Evolutionary conservation across 2,888 invertebrate species (phyloP).

Genomic region (Catocala nupta): DNA sequence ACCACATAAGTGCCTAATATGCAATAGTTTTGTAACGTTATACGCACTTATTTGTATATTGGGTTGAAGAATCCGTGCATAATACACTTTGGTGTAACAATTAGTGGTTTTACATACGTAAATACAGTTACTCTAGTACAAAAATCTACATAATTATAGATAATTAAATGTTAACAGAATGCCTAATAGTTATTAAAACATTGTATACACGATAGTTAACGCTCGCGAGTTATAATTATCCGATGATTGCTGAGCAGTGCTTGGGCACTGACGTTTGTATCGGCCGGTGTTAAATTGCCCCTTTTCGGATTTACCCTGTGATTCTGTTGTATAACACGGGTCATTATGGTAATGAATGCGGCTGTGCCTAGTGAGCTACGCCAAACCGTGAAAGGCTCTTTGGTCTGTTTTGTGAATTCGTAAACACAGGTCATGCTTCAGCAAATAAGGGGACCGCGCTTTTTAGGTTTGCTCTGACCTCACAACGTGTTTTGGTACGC

Average conservation of each 20-base stretch:
- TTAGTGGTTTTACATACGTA: constrained; percentile 6
- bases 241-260: constrained; percentile 47
- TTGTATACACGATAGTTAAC: constrained; percentile 59
- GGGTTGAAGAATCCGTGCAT: not conserved
- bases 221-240: constrained; percentile 61
- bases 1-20: constrained; percentile 28
- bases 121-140: constrained; percentile 29
- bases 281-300: constrained; percentile 40
- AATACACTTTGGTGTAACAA: not conserved
- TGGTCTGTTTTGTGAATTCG: constrained; percentile 27
- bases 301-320: constrained; percentile 56
- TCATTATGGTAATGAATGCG: constrained; percentile 53
- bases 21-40: constrained; percentile 37
- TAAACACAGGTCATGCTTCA: constrained; percentile 13
- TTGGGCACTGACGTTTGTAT: constrained; percentile 30
- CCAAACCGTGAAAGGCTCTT: constrained; percentile 29
- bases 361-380: constrained; percentile 14
- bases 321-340: constrained; percentile 55
- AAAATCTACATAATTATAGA: constrained; percentile 44
- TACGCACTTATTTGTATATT: constrained; percentile 21
- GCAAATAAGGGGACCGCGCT: constrained; percentile 25
- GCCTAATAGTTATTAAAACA: constrained; percentile 62
- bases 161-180: constrained; percentile 55
- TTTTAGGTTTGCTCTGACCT: not conserved
- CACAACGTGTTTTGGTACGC: too few species aligned